phyloP scores from a whole-genome alignment of 2,888 invertebrate species.

The Noctua comes region DNA sequence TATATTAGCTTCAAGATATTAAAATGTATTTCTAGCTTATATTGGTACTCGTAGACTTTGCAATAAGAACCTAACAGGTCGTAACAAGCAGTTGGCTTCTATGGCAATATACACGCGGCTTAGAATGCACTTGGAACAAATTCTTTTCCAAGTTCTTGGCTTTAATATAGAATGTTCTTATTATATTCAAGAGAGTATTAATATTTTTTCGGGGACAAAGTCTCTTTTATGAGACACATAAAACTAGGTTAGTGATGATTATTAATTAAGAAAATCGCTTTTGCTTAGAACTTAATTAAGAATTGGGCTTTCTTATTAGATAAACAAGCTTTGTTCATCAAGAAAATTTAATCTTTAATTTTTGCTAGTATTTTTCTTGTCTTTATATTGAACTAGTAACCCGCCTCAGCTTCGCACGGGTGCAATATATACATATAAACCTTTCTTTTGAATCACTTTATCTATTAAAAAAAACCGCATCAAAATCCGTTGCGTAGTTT shows the following conservation, averaged over 20 bases:
- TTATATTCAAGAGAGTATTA: constrained; percentile 5
- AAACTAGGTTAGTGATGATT: constrained; percentile 15
- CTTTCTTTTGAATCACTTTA: too few relatives aligned
- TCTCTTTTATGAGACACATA: constrained; percentile 6
- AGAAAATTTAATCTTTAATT: background rate
- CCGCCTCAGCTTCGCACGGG: too few relatives aligned
- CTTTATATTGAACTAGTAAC: background rate
- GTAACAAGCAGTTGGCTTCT: background rate
- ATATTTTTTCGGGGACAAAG: background rate
- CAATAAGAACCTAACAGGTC: background rate
- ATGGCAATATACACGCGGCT: constrained; percentile 1
- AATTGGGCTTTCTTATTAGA: background rate
- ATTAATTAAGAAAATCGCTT: background rate
- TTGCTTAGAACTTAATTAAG: constrained; percentile 5
- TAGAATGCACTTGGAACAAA: constrained; percentile 3
- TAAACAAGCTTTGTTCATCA: background rate
- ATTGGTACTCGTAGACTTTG: background rate
- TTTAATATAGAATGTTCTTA: constrained; percentile 2
- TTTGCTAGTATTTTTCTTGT: background rate
- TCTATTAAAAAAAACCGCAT: too few relatives aligned
- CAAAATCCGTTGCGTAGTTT: too few relatives aligned
- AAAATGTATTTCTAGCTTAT: background rate
- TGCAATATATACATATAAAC: too few relatives aligned
- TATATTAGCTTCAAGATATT: background rate
- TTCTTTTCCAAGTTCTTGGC: background rate